A percentile compares a stretch with the other conserved stretches of the same genome.
Evolutionary conservation across 1,140 invertebrate genomes (phyloP).

Genomic region (Amphibalanus amphitrite): DNA sequence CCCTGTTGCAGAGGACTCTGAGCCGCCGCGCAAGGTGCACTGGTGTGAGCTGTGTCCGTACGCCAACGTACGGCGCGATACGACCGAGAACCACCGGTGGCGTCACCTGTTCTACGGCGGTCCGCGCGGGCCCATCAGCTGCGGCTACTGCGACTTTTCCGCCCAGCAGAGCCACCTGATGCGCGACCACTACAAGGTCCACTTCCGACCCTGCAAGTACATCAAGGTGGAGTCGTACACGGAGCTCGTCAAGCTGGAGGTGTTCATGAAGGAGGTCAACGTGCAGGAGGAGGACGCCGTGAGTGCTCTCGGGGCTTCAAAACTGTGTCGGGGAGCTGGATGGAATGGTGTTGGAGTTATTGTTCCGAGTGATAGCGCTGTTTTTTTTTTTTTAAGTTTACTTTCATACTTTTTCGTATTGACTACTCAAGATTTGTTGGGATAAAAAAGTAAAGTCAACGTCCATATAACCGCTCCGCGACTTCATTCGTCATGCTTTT

Average conservation of each 20-base stretch:
- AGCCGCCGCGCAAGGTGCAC: conserved; percentile 29
- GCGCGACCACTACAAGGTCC: conserved; percentile 58
- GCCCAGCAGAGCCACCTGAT: conserved; percentile 56
- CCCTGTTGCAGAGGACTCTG: conserved; percentile 7
- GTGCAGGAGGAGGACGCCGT: not conserved
- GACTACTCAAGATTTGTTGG: too few species aligned
- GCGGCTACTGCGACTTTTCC: conserved; percentile 66
- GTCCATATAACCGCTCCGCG: too few species aligned
- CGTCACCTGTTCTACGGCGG: conserved; percentile 43
- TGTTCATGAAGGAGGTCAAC: conserved; percentile 10
- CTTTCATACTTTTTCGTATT: too few species aligned
- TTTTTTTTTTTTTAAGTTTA: too few species aligned
- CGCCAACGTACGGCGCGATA: conserved; percentile 47
- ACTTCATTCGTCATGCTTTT: too few species aligned
- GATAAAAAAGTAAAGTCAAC: too few species aligned
- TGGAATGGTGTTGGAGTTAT: too few species aligned
- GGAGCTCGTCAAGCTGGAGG: conserved; percentile 15
- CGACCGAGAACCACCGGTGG: conserved; percentile 51
- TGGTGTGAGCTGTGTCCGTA: conserved; percentile 61
- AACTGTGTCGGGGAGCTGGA: too few species aligned
- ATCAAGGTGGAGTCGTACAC: conserved; percentile 18
- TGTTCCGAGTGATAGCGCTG: too few species aligned
- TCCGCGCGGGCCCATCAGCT: conserved; percentile 21
- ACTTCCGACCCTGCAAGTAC: conserved; percentile 35
- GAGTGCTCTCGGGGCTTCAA: too few species aligned